Percentiles rank a stretch among this genome's conserved stretches.
Evolutionary conservation across 1,140 invertebrate species (phyloP).

Genomic region (Acyrthosiphon pisum): DNA sequence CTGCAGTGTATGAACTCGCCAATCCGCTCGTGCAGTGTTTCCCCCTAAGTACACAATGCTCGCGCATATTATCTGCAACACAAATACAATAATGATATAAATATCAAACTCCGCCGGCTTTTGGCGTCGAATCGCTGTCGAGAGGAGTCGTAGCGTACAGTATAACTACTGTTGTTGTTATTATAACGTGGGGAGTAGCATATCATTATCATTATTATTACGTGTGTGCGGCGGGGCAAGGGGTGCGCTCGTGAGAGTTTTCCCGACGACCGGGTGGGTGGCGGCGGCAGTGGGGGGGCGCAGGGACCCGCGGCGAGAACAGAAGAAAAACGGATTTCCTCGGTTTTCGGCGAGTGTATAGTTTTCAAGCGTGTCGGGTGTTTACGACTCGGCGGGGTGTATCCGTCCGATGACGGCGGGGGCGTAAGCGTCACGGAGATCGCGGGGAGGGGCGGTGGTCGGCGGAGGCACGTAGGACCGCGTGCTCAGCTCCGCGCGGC

Average conservation of each 20-base stretch:
- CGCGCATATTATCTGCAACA: background rate
- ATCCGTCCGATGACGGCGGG: background rate
- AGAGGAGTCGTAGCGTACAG: no score
- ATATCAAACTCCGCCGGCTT: background rate
- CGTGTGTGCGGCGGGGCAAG: no score
- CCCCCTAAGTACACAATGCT: background rate
- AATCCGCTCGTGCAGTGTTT: no score
- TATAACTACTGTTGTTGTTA: background rate
- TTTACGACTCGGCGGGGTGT: background rate
- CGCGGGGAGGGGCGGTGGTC: background rate
- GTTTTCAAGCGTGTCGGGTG: background rate
- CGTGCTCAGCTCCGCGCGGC: conserved; percentile 20
- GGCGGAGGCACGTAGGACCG: conserved; percentile 15
- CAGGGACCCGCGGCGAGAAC: no score
- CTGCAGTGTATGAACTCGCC: background rate
- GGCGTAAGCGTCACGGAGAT: background rate
- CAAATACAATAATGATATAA: background rate
- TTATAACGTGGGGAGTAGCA: no score
- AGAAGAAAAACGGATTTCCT: background rate
- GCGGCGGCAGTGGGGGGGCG: background rate
- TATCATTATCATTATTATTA: no score
- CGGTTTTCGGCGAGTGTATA: background rate
- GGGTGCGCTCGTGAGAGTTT: background rate
- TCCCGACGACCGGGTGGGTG: no score
- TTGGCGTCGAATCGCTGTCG: background rate